These are phyloP conservation scores for Odontomyia ornata DNA, from an alignment of 2,888 invertebrate species.

Conservation along the genomic window DNA sequence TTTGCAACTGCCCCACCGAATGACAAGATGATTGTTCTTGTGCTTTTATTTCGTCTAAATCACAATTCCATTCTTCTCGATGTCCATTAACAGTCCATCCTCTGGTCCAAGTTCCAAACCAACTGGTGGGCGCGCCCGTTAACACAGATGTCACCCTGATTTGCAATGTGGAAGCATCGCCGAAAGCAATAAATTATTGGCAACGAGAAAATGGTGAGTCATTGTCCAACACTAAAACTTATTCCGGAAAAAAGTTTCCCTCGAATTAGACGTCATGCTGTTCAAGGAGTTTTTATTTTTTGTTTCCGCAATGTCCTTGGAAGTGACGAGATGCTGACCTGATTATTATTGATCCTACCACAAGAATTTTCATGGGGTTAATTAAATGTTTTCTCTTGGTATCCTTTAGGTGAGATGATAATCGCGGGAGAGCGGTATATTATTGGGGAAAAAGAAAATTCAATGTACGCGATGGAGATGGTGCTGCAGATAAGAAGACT, in stretches of 20 bases:
- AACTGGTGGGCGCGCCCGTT: conserved; percentile 88
- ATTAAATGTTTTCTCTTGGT: no score
- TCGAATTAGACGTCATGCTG: background rate
- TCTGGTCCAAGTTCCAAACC: conserved; percentile 91
- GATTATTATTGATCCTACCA: no score
- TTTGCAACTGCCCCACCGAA: conserved; percentile 45
- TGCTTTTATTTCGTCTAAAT: no score
- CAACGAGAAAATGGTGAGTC: conserved; percentile 85
- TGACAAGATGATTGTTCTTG: no score
- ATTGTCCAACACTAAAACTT: background rate
- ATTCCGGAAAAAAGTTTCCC: background rate
- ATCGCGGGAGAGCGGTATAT: conserved; percentile 86
- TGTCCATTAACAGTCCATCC: conserved; percentile 76
- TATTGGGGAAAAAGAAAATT: conserved; percentile 81
- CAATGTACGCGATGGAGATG: conserved; percentile 88
- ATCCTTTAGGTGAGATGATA: conserved; percentile 94
- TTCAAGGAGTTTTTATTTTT: background rate
- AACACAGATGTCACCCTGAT: conserved; percentile 86
- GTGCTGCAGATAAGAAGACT: conserved; percentile 78
- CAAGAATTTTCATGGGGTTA: no score
- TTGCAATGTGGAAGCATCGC: conserved; percentile 89
- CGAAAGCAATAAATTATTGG: conserved; percentile 95
- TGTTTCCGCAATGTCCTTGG: background rate
- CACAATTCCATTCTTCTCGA: conserved; percentile 11
- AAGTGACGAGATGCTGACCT: no score